phyloP scores from a whole-genome alignment of 35 echinoderm and acorn worm genomes.

The Eucidaris tribuloides region DNA sequence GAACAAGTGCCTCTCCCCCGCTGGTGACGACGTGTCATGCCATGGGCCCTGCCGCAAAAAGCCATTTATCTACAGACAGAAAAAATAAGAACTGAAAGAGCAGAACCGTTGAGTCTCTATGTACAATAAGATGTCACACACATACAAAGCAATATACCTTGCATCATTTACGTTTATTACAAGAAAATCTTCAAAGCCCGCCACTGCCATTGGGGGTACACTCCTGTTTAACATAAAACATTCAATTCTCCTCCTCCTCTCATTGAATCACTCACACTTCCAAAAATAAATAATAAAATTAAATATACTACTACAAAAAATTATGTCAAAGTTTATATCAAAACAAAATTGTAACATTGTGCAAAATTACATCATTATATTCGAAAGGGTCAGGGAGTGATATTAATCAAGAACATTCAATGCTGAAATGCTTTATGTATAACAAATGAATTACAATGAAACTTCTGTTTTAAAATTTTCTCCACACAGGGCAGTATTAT shows the following conservation, averaged over 20 bases:
- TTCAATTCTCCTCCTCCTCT: background rate
- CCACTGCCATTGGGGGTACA: constrained; percentile 29
- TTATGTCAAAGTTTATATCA: no score
- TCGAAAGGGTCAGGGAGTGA: no score
- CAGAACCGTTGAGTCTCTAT: background rate
- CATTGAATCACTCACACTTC: background rate
- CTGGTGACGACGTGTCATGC: constrained; percentile 80
- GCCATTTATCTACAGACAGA: constrained; percentile 30
- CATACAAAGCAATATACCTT: no score
- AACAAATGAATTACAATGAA: no score
- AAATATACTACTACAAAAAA: no score
- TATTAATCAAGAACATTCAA: no score
- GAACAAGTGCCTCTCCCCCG: constrained; percentile 46
- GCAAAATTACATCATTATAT: no score
- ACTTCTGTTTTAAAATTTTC: no score
- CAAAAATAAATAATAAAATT: background rate
- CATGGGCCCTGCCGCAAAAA: constrained; percentile 72
- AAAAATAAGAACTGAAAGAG: constrained; percentile 16
- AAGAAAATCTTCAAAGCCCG: background rate
- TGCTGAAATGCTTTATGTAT: no score
- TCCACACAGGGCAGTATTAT: no score
- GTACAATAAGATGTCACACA: no score
- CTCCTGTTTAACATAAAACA: constrained; percentile 1
- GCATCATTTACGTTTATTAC: background rate
- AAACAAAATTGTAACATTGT: no score